Evolutionary conservation across 2,113 vertebrate genomes (phyloP).

Genomic region (Calonectris borealis): DNA sequence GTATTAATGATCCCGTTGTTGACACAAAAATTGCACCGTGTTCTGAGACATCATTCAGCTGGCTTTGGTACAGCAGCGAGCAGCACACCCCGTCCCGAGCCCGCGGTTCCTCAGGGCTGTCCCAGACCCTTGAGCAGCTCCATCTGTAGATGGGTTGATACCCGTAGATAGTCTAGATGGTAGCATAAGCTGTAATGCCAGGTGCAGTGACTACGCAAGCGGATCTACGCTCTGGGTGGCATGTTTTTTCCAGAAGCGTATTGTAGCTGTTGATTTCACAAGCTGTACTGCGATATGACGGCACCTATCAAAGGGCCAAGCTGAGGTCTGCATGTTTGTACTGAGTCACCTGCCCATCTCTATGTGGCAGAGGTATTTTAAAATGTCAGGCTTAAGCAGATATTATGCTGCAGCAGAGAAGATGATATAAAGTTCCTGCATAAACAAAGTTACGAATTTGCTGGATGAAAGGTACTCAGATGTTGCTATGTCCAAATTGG

Average conservation of each 20-base stretch:
- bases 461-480: neutral
- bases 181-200: neutral
- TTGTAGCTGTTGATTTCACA: neutral
- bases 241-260: neutral
- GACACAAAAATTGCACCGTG: neutral
- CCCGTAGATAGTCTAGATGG: neutral
- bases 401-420: neutral
- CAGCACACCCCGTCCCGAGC: fast-evolving
- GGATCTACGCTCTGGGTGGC: neutral
- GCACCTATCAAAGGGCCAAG: neutral
- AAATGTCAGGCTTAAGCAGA: neutral
- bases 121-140: neutral
- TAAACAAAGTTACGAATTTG: neutral
- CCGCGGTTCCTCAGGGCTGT: neutral
- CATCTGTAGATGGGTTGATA: neutral
- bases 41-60: neutral
- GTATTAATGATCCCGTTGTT: neutral
- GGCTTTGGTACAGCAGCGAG: neutral
- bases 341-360: neutral
- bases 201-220: neutral
- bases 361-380: neutral
- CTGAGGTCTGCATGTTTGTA: neutral
- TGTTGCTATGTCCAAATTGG: neutral
- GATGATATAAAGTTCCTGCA: neutral
- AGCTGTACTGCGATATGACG: neutral